Evolutionary conservation across 2,888 invertebrate species (phyloP), one percentile per base, ranked within the genome.

Genomic region (Melinaea menophilus): DNA sequence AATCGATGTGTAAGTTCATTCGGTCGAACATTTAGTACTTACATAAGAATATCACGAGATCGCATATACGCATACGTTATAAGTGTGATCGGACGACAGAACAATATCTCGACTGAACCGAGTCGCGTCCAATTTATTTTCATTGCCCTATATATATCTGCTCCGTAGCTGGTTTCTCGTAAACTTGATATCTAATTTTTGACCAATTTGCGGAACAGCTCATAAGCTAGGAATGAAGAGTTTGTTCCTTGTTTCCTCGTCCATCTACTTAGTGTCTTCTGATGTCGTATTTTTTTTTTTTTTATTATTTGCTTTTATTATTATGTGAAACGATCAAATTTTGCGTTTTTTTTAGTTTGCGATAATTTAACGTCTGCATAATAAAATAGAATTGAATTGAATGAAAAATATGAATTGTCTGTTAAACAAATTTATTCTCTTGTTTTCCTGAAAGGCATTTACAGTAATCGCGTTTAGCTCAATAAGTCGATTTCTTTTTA

Each of bases 51-150:
- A 22, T 22, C 22, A 22, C 22, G 22, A 22, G 22, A 22, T 22
- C 22, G 22, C 22, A 22, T 22, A 22, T 22, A 22, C 22, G 22
- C 22, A 22, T 22, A 22, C 22, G 22, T 22, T 22, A 22, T n/a
- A 22, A 22, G 22, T 22, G 22, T 22, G 22, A 22, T 22, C 22
- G 22, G 22, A 22, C 22, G 22, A 22, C 22, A 22, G 22, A 22
- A 22, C 22, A 66, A 71, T 69, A 69, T 62, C 65, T 60, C 56
- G 67, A 47, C 60, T 54, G 62, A 55, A 63, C 64, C 59, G 61
- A 66, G 64, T 65, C 56, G 59, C 67, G 63, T 75, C 76, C 77
- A 76, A 77, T 77, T 77, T 77, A 22, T 72, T 77, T 73, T 77
- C 76, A 77, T 75, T 69, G 70, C 72, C 69, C 54, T 72, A 73